Conservation (phyloP, 2,888 invertebrate genomes). For the Caenorhabditis sp. region DNA sequence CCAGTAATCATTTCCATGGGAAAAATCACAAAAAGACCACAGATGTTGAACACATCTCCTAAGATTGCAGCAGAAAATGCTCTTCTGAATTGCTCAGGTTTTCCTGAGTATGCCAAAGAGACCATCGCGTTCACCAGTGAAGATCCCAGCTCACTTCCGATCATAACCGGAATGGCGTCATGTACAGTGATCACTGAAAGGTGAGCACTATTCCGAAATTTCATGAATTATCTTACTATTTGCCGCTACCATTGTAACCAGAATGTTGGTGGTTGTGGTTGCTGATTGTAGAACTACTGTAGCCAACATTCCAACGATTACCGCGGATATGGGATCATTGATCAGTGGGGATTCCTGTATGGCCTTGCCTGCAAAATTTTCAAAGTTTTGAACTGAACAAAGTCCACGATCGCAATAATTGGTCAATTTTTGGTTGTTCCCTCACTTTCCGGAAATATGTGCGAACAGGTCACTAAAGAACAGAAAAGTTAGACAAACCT, state of each 20-base stretch:
- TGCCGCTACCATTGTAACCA: slow-evolving; percentile 85
- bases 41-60: slow-evolving; percentile 86
- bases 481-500: slow-evolving; percentile 65
- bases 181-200: slow-evolving; percentile 83
- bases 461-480: slow-evolving; percentile 9
- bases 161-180: slow-evolving; percentile 86
- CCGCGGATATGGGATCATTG: slow-evolving; percentile 79
- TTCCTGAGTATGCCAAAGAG: slow-evolving; percentile 84
- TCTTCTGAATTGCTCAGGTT: slow-evolving; percentile 76
- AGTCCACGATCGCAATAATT: slow-evolving; percentile 21
- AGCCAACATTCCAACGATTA: slow-evolving; percentile 79
- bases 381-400: slow-evolving; percentile 36
- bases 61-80: slow-evolving; percentile 86
- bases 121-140: slow-evolving; percentile 86
- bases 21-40: slow-evolving; percentile 85
- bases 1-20: slow-evolving; percentile 84
- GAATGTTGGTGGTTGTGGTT: slow-evolving; percentile 76
- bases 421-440: slow-evolving; percentile 12
- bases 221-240: slow-evolving; percentile 75
- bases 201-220: too few relatives aligned
- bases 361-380: slow-evolving; percentile 74
- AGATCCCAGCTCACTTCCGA: slow-evolving; percentile 86
- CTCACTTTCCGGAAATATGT: not conserved
- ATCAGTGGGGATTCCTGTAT: slow-evolving; percentile 78
- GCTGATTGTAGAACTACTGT: slow-evolving; percentile 78